phyloP scores from a whole-genome alignment of 2,888 invertebrate species.

The Dorcus parallelipipedus region DNA sequence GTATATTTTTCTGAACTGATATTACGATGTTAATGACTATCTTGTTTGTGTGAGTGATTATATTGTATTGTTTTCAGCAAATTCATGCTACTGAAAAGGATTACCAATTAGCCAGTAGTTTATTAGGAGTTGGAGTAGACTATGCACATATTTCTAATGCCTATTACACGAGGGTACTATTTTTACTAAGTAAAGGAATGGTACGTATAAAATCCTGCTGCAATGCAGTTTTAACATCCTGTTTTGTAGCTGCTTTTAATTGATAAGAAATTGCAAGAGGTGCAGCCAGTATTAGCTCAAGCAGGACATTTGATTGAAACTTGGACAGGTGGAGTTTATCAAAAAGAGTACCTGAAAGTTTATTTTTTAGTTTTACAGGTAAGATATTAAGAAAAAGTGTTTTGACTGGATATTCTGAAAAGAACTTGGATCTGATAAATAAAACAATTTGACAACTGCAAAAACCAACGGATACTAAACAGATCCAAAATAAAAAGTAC shows the following conservation, averaged over 20 bases:
- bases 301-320: conserved; percentile 89
- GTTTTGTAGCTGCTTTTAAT: conserved; percentile 78
- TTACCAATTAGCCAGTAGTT: conserved; percentile 83
- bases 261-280: conserved; percentile 90
- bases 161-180: conserved; percentile 87
- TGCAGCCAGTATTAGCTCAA: conserved; percentile 82
- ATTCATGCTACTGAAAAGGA: conserved; percentile 91
- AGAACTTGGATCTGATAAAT: background rate
- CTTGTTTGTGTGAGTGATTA: no score
- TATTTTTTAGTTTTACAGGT: conserved; percentile 93
- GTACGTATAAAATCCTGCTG: conserved; percentile 49
- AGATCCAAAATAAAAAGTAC: no score
- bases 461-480: no score
- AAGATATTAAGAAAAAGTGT: conserved; percentile 20
- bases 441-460: no score
- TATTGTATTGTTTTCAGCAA: conserved; percentile 63
- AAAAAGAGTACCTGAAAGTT: conserved; percentile 93
- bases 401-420: background rate
- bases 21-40: no score
- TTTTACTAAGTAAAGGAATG: conserved; percentile 94
- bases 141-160: conserved; percentile 93
- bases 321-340: conserved; percentile 83
- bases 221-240: conserved; percentile 6
- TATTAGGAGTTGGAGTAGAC: conserved; percentile 90
- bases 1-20: no score